Evolutionary conservation across 2,888 invertebrate genomes (phyloP).

Genomic region (Ellobium chinense): DNA sequence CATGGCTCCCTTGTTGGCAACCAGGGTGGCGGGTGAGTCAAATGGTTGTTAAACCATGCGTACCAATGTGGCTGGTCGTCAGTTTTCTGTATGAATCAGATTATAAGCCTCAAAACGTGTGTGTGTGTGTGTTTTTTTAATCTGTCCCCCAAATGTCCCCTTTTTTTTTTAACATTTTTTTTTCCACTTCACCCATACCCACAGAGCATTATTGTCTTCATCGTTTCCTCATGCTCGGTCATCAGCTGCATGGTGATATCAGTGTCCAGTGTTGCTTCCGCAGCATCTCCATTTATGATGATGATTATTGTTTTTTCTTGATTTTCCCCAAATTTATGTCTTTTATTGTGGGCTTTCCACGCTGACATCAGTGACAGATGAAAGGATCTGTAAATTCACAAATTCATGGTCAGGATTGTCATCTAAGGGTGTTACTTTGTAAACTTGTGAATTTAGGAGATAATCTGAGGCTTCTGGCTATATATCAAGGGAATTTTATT

Average conservation of each 20-base stretch:
- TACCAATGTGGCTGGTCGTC: slow-evolving; percentile 31
- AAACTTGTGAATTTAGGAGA: too few species aligned
- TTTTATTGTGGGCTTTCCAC: too few species aligned
- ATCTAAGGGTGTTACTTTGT: too few species aligned
- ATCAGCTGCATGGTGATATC: slow-evolving; percentile 29
- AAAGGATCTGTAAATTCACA: too few species aligned
- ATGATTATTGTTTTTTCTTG: neutral
- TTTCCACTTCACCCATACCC: neutral
- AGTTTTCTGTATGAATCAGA: neutral
- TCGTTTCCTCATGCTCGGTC: slow-evolving; percentile 11
- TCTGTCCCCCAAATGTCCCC: neutral
- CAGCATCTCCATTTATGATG: slow-evolving; percentile 1
- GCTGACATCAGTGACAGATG: too few species aligned
- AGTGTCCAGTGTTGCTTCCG: slow-evolving; percentile 19
- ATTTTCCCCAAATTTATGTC: too few species aligned
- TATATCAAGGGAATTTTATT: too few species aligned
- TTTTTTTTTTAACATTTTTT: neutral
- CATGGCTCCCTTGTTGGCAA: neutral
- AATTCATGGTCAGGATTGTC: too few species aligned
- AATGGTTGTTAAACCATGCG: slow-evolving; percentile 13
- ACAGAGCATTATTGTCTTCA: slow-evolving; percentile 16
- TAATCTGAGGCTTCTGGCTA: too few species aligned
- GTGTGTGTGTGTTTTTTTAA: neutral
- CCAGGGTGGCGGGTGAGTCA: neutral
- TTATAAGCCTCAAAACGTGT: neutral